Conservation (phyloP, 2,113 vertebrate species). For the Entomyzon cyanotis region DNA sequence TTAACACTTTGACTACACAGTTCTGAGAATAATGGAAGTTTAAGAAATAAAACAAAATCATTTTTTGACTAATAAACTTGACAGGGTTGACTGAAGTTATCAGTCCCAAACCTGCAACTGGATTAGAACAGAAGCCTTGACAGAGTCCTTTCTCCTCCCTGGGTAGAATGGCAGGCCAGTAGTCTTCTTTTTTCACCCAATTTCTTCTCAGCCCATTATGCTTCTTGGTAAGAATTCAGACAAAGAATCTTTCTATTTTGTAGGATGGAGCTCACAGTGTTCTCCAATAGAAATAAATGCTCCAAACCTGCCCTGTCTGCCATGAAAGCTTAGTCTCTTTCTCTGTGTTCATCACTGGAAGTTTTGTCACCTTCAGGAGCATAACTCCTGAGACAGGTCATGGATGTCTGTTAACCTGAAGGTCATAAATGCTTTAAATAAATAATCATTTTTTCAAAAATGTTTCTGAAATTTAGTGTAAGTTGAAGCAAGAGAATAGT, state of each 20-base stretch:
- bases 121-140: neutral
- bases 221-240: neutral
- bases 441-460: neutral
- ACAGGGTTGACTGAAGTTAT: neutral
- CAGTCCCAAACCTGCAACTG: neutral
- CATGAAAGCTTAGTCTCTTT: neutral
- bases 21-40: neutral
- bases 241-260: neutral
- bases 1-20: neutral
- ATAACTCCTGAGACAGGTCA: neutral
- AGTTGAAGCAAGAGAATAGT: slow-evolving; percentile 40
- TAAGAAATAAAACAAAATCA: neutral
- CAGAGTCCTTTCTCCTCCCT: neutral
- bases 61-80: neutral
- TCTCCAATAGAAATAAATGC: neutral
- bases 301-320: neutral
- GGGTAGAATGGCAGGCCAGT: neutral
- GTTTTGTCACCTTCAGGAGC: neutral
- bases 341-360: neutral
- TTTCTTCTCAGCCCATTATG: neutral
- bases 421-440: slow-evolving; percentile 1
- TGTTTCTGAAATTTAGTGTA: slow-evolving; percentile 10
- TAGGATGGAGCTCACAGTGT: neutral
- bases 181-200: neutral
- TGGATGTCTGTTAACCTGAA: neutral